phyloP scores from a whole-genome alignment of 2,888 invertebrate genomes.

The Steromphala cineraria region DNA sequence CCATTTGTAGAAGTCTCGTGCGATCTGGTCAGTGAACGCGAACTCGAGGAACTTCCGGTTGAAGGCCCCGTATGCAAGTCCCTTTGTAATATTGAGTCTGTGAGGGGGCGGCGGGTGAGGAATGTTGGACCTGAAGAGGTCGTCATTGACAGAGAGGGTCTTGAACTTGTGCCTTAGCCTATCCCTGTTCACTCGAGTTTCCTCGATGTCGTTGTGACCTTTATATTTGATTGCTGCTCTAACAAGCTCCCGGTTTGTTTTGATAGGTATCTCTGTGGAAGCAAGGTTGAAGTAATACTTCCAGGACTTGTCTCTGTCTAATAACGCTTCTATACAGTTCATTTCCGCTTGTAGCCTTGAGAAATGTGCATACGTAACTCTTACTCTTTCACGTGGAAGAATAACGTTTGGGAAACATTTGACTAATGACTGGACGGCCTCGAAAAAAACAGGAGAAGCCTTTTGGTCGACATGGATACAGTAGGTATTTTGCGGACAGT shows the following conservation, averaged over 20 bases:
- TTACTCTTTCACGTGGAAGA: slow-evolving; percentile 56
- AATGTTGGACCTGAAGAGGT: slow-evolving; percentile 33
- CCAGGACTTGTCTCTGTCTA: slow-evolving; percentile 44
- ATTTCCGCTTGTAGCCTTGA: slow-evolving; percentile 58
- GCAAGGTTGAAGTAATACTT: slow-evolving; percentile 68
- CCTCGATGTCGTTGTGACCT: slow-evolving; percentile 63
- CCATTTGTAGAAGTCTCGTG: slow-evolving; percentile 54
- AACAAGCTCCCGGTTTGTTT: slow-evolving; percentile 65
- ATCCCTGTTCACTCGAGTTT: slow-evolving; percentile 33
- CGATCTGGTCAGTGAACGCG: slow-evolving; percentile 42
- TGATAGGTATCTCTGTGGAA: slow-evolving; percentile 63
- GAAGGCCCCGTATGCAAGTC: slow-evolving; percentile 62
- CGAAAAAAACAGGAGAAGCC: slow-evolving; percentile 38
- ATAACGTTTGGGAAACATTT: slow-evolving; percentile 71
- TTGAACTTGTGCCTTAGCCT: slow-evolving; percentile 11
- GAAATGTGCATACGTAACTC: slow-evolving; percentile 57
- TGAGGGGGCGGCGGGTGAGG: slow-evolving; percentile 45
- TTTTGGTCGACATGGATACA: slow-evolving; percentile 72
- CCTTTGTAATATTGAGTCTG: slow-evolving; percentile 53
- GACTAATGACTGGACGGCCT: slow-evolving; percentile 48
- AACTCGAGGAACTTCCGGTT: slow-evolving; percentile 59
- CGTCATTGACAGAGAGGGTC: slow-evolving; percentile 14
- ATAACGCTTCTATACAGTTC: slow-evolving; percentile 61
- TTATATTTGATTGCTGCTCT: slow-evolving; percentile 58
- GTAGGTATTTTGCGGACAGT: slow-evolving; percentile 71